A percentile compares a stretch with the other conserved stretches of the same genome.
phyloP scores from a whole-genome alignment of 2,113 vertebrate species.

The Cavia aperea region DNA sequence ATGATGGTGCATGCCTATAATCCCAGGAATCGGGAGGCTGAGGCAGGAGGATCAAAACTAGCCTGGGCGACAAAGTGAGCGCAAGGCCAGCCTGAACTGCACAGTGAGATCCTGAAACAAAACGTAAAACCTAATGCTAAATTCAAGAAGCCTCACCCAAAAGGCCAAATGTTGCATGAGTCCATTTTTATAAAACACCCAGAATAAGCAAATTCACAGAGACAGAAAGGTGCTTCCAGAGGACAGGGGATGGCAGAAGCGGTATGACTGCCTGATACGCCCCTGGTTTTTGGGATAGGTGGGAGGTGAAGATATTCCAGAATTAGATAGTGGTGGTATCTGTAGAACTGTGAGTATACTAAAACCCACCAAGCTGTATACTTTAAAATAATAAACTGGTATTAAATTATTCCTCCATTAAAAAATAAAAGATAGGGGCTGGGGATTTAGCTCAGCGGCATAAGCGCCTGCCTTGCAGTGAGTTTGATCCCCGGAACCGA shows the following conservation, averaged over 20 bases:
- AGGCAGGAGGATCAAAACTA: too few relatives aligned
- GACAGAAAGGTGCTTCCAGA: neutral
- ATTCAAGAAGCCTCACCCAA: neutral
- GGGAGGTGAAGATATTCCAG: neutral
- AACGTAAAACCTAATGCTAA: neutral
- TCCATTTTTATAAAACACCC: neutral
- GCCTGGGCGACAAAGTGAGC: too few relatives aligned
- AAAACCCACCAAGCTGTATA: neutral
- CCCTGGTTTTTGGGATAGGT: neutral
- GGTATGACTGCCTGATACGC: neutral
- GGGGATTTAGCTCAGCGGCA: too few relatives aligned
- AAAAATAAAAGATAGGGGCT: neutral
- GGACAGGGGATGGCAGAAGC: too few relatives aligned
- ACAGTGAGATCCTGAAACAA: neutral
- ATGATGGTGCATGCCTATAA: too few relatives aligned
- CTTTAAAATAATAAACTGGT: neutral
- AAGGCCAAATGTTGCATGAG: neutral
- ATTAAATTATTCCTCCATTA: neutral
- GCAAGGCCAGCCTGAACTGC: neutral
- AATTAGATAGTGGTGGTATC: neutral
- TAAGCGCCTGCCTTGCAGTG: too few relatives aligned
- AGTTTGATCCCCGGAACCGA: too few relatives aligned
- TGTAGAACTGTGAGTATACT: neutral
- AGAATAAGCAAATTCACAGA: neutral
- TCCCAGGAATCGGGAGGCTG: too few relatives aligned